These are phyloP conservation scores for Leucophenga varia DNA, from an alignment of 1,140 invertebrate species.

Conservation along the genomic window DNA sequence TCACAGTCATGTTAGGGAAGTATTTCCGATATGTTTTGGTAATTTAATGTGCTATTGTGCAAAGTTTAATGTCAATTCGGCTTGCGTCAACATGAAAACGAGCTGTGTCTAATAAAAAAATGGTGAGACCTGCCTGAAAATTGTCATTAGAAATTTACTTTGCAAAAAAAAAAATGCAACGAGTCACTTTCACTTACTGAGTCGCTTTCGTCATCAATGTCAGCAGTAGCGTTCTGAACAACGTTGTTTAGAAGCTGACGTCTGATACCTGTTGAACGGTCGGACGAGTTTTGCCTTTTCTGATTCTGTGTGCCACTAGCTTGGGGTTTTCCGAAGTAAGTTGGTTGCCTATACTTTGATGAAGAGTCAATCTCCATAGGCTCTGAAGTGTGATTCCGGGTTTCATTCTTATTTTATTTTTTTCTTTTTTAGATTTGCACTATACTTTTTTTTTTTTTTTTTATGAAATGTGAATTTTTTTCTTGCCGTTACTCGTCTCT, in stretches of 20 bases:
- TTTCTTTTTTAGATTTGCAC: slow-evolving; percentile 2
- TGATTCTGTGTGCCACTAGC: background rate
- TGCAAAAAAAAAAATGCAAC: no score
- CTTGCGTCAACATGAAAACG: background rate
- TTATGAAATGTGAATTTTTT: slow-evolving; percentile 9
- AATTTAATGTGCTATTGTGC: no score
- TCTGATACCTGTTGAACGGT: slow-evolving; percentile 7
- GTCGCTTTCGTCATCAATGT: background rate
- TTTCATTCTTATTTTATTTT: slow-evolving; percentile 1
- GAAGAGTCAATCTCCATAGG: slow-evolving; percentile 13
- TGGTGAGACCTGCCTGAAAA: no score
- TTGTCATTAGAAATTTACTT: no score
- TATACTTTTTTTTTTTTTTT: no score
- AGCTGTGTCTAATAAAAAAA: no score
- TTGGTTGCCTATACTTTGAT: slow-evolving; percentile 8
- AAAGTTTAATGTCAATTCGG: background rate
- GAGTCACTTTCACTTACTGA: no score
- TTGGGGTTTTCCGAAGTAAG: slow-evolving; percentile 7
- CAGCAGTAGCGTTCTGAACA: background rate
- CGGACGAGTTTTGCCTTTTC: slow-evolving; percentile 10
- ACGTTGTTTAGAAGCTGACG: slow-evolving; percentile 9
- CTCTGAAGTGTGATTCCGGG: slow-evolving; percentile 1
- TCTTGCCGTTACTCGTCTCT: no score
- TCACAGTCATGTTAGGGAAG: no score
- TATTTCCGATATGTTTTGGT: no score